A percentile compares a stretch with the other conserved stretches of the same genome.
phyloP scores from a whole-genome alignment of 2,113 vertebrate species.

The Jacana jacana region DNA sequence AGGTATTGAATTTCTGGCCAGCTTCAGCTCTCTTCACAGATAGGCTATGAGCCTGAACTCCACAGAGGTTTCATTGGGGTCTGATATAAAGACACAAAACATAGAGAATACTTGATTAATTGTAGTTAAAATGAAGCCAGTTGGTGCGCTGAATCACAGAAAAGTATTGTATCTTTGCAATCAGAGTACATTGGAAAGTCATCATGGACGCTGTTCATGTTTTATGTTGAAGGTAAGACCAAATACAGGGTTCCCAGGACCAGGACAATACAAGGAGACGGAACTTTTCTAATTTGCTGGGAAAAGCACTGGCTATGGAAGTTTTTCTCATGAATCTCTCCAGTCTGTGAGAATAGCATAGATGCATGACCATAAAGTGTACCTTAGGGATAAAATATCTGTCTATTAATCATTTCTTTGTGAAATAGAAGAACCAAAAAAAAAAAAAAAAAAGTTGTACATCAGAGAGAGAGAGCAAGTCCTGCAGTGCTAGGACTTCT shows the following conservation, averaged over 20 bases:
- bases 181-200: background rate
- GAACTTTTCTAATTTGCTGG: background rate
- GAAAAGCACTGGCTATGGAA: background rate
- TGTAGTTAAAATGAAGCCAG: background rate
- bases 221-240: background rate
- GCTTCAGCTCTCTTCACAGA: background rate
- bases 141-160: background rate
- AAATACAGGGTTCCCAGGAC: background rate
- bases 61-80: background rate
- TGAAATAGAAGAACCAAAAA: background rate
- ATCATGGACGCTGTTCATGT: background rate
- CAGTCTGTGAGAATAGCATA: background rate
- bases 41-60: background rate
- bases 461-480: background rate
- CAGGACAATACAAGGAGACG: background rate
- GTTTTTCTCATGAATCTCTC: background rate
- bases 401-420: background rate
- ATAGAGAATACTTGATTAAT: background rate
- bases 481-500: background rate
- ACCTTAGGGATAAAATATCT: too few relatives aligned
- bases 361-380: fast-evolving
- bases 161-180: too few relatives aligned
- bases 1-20: background rate
- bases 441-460: background rate
- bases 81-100: background rate